These are phyloP conservation scores for Sylvicola cinctus DNA, from an alignment of 2,888 invertebrate genomes.

Conservation along the genomic window DNA sequence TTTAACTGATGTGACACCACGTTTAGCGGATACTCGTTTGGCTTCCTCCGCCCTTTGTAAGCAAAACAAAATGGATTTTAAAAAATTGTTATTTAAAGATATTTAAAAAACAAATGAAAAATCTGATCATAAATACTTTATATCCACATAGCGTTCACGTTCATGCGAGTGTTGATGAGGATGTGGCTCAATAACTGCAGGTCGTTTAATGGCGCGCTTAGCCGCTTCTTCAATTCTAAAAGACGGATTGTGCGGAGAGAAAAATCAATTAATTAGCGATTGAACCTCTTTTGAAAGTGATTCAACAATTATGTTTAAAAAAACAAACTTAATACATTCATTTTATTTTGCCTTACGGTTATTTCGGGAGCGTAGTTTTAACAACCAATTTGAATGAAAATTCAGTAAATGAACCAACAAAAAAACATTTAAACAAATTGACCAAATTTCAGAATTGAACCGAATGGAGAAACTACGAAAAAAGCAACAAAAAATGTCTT, in stretches of 20 bases:
- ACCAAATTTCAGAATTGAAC: background rate
- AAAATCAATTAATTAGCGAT: background rate
- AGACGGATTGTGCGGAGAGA: slow-evolving; percentile 1
- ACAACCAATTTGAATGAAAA: background rate
- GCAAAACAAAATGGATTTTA: no score
- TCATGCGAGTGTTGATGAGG: slow-evolving; percentile 10
- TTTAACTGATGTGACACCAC: no score
- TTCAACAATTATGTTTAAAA: background rate
- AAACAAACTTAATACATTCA: background rate
- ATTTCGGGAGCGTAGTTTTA: background rate
- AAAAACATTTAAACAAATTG: background rate
- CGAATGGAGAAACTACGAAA: background rate
- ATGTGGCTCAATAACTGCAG: slow-evolving; percentile 11
- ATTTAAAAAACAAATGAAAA: no score
- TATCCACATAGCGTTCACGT: slow-evolving; percentile 14
- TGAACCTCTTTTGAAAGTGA: background rate
- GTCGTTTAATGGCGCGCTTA: slow-evolving; percentile 20
- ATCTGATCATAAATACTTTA: background rate
- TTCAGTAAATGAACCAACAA: background rate
- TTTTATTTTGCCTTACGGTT: background rate
- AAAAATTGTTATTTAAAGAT: no score
- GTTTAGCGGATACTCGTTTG: no score
- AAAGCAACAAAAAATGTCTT: background rate
- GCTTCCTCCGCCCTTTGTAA: no score
- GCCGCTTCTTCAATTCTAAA: slow-evolving; percentile 20